Evolutionary conservation across 2,888 invertebrate genomes (phyloP).

Genomic region (Pseudolycoriella hygida): DNA sequence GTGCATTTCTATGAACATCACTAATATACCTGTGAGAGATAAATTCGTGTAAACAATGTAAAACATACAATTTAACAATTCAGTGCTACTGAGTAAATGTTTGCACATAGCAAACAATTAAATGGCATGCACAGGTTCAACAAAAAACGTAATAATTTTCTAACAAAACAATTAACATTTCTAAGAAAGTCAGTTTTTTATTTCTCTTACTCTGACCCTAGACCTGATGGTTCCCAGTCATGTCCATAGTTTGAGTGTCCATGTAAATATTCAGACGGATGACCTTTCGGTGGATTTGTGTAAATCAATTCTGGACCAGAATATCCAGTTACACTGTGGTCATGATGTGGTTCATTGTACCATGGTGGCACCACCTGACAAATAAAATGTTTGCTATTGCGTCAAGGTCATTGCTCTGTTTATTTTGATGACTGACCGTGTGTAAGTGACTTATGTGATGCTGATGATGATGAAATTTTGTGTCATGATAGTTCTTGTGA

Average conservation of each 20-base stretch:
- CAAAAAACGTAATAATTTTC: not conserved
- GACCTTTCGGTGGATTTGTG: constrained; percentile 25
- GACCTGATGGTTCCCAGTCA: constrained; percentile 41
- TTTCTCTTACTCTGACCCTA: constrained; percentile 48
- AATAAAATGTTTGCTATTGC: not conserved
- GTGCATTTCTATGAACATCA: constrained; percentile 40
- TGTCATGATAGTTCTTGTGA: constrained; percentile 50
- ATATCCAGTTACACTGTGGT: constrained; percentile 13
- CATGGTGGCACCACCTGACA: constrained; percentile 22
- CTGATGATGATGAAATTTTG: constrained; percentile 67
- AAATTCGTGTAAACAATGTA: not conserved
- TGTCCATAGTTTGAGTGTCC: constrained; percentile 32
- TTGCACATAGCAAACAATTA: too few relatives aligned
- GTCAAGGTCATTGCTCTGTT: not conserved
- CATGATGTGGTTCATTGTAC: constrained; percentile 13
- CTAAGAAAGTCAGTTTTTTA: constrained; percentile 16
- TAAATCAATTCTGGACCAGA: constrained; percentile 24
- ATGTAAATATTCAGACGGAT: constrained; percentile 22
- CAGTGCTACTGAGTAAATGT: too few relatives aligned
- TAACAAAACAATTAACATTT: not conserved
- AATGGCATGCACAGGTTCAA: not conserved
- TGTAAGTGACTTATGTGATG: constrained; percentile 65
- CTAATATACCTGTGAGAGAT: constrained; percentile 32
- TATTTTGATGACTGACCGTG: constrained; percentile 28
- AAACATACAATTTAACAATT: not conserved